Evolutionary conservation across 2,888 invertebrate genomes (phyloP).

Genomic region (Chloroclystis v-ata): DNA sequence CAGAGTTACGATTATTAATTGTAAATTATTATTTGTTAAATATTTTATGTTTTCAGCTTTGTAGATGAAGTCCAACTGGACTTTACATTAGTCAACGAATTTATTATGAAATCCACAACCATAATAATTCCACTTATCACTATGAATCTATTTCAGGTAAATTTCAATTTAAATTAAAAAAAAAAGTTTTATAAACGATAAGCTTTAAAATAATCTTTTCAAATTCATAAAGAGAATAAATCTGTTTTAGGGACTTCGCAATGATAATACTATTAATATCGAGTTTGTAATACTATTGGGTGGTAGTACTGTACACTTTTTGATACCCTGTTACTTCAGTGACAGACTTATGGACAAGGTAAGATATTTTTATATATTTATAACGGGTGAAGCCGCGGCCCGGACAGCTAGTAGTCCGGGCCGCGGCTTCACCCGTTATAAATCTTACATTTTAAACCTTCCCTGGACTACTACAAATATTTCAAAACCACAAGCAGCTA

Average conservation of each 20-base stretch:
- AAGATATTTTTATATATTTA: no score
- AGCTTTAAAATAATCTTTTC: background rate
- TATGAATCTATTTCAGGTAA: slow-evolving; percentile 52
- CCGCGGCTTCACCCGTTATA: background rate
- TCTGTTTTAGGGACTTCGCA: slow-evolving; percentile 43
- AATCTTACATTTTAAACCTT: slow-evolving; percentile 8
- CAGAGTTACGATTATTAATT: no score
- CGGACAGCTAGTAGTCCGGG: no score
- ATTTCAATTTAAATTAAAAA: no score
- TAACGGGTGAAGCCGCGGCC: no score
- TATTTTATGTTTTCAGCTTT: slow-evolving; percentile 38
- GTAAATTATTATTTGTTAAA: no score
- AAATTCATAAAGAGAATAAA: background rate
- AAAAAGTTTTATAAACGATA: no score
- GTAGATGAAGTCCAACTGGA: slow-evolving; percentile 35
- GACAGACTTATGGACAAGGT: slow-evolving; percentile 60
- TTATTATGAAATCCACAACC: slow-evolving; percentile 54
- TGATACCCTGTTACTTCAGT: slow-evolving; percentile 58
- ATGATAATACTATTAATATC: slow-evolving; percentile 36
- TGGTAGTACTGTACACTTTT: slow-evolving; percentile 45
- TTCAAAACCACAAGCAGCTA: no score
- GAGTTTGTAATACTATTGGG: slow-evolving; percentile 50
- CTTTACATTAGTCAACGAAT: slow-evolving; percentile 51
- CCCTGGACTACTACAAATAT: no score
- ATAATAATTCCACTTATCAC: slow-evolving; percentile 47